Evolutionary conservation across 2,113 vertebrate species (phyloP).

Genomic region (Seriola dumerili): DNA sequence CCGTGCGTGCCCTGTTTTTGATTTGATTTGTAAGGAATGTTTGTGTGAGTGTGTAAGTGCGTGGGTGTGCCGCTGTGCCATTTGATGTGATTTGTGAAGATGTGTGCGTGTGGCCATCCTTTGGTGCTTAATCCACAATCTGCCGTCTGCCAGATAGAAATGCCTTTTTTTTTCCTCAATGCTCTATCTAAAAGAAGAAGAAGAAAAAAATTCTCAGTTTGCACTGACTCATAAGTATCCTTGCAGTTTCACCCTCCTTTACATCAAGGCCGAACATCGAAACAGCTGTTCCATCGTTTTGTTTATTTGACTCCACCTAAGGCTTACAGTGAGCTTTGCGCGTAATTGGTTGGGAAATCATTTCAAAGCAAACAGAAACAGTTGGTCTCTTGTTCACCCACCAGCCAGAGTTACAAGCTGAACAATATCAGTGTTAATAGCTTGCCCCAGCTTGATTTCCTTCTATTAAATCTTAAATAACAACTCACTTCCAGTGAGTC

Average conservation of each 20-base stretch:
- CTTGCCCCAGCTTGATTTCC: background rate
- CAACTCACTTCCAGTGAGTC: background rate
- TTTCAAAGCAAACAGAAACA: constrained; percentile 16
- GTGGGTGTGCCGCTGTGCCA: constrained; percentile 48
- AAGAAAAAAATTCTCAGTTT: background rate
- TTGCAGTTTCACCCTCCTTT: constrained; percentile 21
- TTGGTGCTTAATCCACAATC: constrained; percentile 67
- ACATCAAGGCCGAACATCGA: background rate
- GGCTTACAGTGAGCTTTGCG: background rate
- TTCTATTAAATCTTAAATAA: background rate
- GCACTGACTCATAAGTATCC: constrained; percentile 32
- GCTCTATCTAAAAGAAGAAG: constrained; percentile 9
- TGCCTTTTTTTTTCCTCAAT: background rate
- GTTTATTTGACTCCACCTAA: constrained; percentile 15
- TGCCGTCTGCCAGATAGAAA: constrained; percentile 36
- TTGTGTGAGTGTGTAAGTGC: constrained; percentile 54
- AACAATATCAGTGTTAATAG: background rate
- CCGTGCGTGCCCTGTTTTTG: constrained; percentile 54
- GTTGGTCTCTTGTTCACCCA: background rate
- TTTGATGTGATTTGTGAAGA: constrained; percentile 74
- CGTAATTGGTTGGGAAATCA: background rate
- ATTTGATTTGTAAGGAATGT: constrained; percentile 71
- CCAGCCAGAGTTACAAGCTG: background rate
- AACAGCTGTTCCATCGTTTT: constrained; percentile 3
- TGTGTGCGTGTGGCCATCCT: constrained; percentile 57